phyloP scores from a whole-genome alignment of 1,140 invertebrate species.

The Drosophila rufa region DNA sequence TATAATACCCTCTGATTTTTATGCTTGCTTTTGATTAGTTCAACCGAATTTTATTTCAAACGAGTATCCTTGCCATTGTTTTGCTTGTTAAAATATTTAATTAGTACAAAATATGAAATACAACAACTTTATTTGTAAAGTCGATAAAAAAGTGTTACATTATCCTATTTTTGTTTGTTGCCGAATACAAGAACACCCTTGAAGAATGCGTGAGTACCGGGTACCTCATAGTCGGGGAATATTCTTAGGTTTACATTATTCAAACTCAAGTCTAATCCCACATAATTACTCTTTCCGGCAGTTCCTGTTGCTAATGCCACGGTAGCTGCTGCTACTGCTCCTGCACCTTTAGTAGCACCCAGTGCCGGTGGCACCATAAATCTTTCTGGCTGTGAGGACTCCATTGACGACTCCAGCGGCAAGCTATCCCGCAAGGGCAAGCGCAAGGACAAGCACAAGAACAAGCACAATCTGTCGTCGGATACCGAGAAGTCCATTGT shows the following conservation, averaged over 20 bases:
- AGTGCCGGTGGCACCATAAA: slow-evolving; percentile 29
- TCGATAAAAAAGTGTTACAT: neutral
- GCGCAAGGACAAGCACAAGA: slow-evolving; percentile 89
- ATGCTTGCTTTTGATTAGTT: neutral
- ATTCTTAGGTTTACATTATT: neutral
- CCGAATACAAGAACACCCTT: neutral
- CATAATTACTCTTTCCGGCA: neutral
- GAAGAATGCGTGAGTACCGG: slow-evolving; percentile 3
- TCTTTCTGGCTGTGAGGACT: slow-evolving; percentile 68
- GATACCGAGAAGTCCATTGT: slow-evolving; percentile 87
- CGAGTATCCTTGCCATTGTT: neutral
- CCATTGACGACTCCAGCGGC: slow-evolving; percentile 62
- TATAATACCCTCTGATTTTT: neutral
- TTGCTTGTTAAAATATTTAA: neutral
- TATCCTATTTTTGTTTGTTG: neutral
- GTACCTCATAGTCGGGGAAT: neutral
- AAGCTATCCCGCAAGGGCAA: slow-evolving; percentile 87
- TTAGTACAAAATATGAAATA: neutral
- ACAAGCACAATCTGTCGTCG: slow-evolving; percentile 87
- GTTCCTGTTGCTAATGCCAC: slow-evolving; percentile 17
- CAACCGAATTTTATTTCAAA: neutral
- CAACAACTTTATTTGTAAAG: neutral
- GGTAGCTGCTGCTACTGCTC: neutral
- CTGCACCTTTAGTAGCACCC: slow-evolving; percentile 26
- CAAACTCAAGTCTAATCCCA: too few species aligned